Evolutionary conservation across 2,797 vertebrate species (phyloP), one percentile per base, ranked within the genome.

Genomic region (Borostomias antarcticus): DNA sequence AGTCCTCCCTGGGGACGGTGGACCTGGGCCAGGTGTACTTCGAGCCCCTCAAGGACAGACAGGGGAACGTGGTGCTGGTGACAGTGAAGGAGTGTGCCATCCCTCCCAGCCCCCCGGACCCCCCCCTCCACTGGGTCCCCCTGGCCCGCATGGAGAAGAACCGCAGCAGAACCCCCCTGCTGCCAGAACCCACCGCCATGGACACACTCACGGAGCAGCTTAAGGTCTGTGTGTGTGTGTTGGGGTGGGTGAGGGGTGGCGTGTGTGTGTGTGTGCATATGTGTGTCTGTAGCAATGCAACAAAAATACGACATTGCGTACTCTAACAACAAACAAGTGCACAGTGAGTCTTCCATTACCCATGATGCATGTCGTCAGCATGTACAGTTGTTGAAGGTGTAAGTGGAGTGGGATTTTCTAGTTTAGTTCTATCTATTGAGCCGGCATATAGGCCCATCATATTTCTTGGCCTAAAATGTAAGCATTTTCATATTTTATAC

Each of bases 21-120:
- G 90, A 93, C 74, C 76, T 93, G 74, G 92, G 92, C 28, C 91
- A 91, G 80, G 86, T 93, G 52, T 89, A 92, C 83, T 92, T 87
- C 15, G 91, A 93, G 40, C 91, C 91, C 3, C 82, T 93, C 68
- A 93, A 92, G 82, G 92, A 93, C 77, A 76, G 86, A 15, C 92
- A 93, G 56, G 92, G 92, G 1, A 93, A 93, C 7, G 64, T 93
- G 7, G 73, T 93, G 23, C 79, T 93, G n/a, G 88, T 93, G 72
- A 93, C 92, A 19, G 62, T 93, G 68, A 90, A 78, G 77, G 91
- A 90, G 58, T 87, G 64, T 62, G 57, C 26, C 17, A 51, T 48
- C 7, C 5, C 59, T 35, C 11, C 43, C 32, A 87, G 84, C 52
- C 78, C 81, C 29, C 76, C 85, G 0, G 88, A 91, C 35, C 83